Conservation (phyloP, 2,888 invertebrate species). For the Anticlea derivata region DNA sequence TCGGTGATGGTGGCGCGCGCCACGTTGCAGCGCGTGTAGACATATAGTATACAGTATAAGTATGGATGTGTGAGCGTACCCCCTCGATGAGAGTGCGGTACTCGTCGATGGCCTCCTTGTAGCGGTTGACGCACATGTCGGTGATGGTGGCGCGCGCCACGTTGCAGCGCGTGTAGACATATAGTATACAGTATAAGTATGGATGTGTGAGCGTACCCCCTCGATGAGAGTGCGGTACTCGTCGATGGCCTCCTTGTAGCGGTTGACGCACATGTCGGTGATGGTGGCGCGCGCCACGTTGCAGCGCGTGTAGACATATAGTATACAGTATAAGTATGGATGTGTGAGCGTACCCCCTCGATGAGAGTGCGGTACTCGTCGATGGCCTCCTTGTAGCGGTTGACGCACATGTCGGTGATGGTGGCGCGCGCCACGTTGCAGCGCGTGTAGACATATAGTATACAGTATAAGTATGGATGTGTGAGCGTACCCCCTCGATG, state of each 20-base stretch:
- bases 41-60: no score
- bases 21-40: constrained; percentile 94
- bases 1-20: constrained; percentile 96
- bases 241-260: constrained; percentile 89
- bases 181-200: no score
- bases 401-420: constrained; percentile 95
- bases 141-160: constrained; percentile 95
- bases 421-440: constrained; percentile 96
- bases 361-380: constrained; percentile 92
- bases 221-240: constrained; percentile 91
- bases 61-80: no score
- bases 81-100: constrained; percentile 90
- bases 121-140: constrained; percentile 93
- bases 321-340: no score
- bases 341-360: no score
- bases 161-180: constrained; percentile 95
- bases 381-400: constrained; percentile 89
- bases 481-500: constrained; percentile 86
- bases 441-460: constrained; percentile 93
- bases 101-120: constrained; percentile 91
- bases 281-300: constrained; percentile 95
- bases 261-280: constrained; percentile 95
- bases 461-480: no score
- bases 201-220: no score
- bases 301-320: constrained; percentile 95